Evolutionary conservation across 1,140 invertebrate species (phyloP).

Genomic region (Copidosoma floridanum): DNA sequence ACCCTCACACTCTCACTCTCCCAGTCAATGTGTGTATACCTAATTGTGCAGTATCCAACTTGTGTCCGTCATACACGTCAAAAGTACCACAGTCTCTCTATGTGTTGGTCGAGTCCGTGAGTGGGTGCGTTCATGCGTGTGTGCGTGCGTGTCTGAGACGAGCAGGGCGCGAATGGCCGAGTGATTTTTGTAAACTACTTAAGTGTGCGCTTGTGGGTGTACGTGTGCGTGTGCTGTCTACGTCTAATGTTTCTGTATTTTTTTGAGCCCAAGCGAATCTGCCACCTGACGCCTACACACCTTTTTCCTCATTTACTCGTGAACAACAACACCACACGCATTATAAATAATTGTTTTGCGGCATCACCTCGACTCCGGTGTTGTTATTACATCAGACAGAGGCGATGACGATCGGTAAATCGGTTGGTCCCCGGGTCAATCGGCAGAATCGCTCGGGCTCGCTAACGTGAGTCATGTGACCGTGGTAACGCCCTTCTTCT

Average conservation of each 20-base stretch:
- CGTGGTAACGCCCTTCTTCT: conserved; percentile 58
- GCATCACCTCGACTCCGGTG: no score
- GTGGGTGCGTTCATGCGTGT: conserved; percentile 52
- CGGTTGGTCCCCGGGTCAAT: no score
- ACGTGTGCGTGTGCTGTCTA: conserved; percentile 49
- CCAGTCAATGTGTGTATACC: conserved; percentile 7
- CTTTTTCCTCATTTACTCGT: not conserved
- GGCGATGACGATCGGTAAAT: no score
- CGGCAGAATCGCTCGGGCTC: conserved; percentile 21
- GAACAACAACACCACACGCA: no score
- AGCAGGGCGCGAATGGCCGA: conserved; percentile 2
- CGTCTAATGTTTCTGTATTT: conserved; percentile 56
- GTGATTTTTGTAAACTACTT: no score
- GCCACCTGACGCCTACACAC: not conserved
- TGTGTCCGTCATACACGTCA: conserved; percentile 59
- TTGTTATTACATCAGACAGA: no score
- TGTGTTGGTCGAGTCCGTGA: conserved; percentile 50
- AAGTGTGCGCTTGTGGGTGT: not conserved
- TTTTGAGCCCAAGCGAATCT: conserved; percentile 16
- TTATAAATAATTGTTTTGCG: no score
- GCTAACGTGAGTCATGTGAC: conserved; percentile 54
- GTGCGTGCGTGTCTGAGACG: conserved; percentile 42
- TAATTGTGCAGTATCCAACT: conserved; percentile 56
- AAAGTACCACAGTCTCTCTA: no score
- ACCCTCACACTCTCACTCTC: not conserved